Base-by-base conservation (phyloP, 2,888 invertebrate genomes). In the Temnothorax ravouxi region DNA sequence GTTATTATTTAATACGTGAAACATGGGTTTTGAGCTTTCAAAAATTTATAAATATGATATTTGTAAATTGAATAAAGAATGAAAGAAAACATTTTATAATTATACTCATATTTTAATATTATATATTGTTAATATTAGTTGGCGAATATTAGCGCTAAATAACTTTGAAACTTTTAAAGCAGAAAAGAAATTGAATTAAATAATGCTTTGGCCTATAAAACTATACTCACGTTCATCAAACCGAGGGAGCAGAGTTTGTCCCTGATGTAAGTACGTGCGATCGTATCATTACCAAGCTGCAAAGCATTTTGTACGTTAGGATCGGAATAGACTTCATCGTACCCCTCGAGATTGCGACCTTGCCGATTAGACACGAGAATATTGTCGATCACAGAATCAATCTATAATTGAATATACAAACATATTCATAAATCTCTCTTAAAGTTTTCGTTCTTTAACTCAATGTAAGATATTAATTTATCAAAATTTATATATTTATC, bases 191-290 rank as follows among this genome's bases (percentile, higher is more conserved):
- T 50, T 69, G 50, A 18, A 6, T 50, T 18, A 2, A 50, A 29
- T 0, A 25, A 69, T 67, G 5, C 6, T 29, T 21, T 21, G 29
- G 3, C 29, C 62, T 21, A 9, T 34, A 13, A 41, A 62, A 29
- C 3, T 25, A 11, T 44, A 90, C 95, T 95, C 94, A 97, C 97
- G 95, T 97, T 97, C 96, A 98, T 97, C 34, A 98, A 95, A 85
- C 98, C 98, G 89, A 98, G 95, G 61, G 96, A 96, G 93, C 98
- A 98, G 2, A 98, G 96, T 91, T 98, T 97, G 86, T 98, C 97
- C 92, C 97, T 97, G 90, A 98, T 98, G 89, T 98, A 95, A 92
- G 97, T 97, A 90, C 98, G 97, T 0, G 98, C 98, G 95, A 98
- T 96, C 84, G 96, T 95, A 90, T 98, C 98, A 93, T 98, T 97